Base-by-base conservation (phyloP, 2,797 vertebrate genomes). In the Tenualosa thibaudeaui region DNA sequence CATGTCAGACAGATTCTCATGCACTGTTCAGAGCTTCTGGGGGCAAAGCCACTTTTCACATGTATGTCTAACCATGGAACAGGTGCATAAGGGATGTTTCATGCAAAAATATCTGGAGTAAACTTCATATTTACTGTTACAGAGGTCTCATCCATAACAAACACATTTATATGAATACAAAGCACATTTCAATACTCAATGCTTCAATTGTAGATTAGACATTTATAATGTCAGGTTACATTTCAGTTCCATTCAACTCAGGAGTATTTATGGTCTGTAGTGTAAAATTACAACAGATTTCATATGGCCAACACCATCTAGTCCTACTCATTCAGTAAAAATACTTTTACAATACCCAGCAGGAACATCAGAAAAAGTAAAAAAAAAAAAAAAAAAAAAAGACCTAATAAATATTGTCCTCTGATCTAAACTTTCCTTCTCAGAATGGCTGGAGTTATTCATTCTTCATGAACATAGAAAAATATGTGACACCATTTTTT, bases 381-480 rank as follows among this genome's bases (percentile, higher is more conserved):
- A 8, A 1, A 71, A 9, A 2, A 22, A 46, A 46, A 22, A 19
- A 78, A 43, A 19, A 78, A 10, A 24, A n/a, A 7, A 22, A 13
- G 15, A 37, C 13, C 5, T 7, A 78, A 78, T 78, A 78, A 78
- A 78, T 75, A 75, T 19, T 43, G 68, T 19, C 37, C 5, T 1
- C 17, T 22, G 71, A 19, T 78, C 13, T 46, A 19, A 15, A 46
- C 43, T 22, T 78, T 78, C 40, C 71, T 78, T 46, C 71, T 46
- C 37, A 78, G 4, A 68, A 31, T 26, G 12, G 37, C 12, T 46
- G 37, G 37, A 78, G 15, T 6, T 40, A 75, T 17, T 71, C 65
- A 43, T 78, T 78, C 71, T 78, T 78, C 37, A 78, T 78, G 46
- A 78, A 78, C 40, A 78, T 78, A 78, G 5, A 78, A 78, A 40